Conservation (phyloP, 2,113 vertebrate species). For the Chlorocebus sabaeus region DNA sequence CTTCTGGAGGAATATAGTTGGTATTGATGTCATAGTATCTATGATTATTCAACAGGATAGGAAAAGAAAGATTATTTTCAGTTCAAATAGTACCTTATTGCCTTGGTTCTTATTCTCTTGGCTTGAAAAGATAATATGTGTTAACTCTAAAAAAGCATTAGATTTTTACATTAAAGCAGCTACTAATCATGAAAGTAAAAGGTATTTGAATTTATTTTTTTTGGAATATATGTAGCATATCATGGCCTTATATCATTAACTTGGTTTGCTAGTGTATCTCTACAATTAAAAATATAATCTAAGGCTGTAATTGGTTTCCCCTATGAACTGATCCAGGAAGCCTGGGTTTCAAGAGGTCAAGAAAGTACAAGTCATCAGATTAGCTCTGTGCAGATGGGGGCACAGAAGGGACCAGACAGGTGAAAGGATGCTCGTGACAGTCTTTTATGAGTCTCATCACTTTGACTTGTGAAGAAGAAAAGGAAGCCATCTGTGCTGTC, state of each 20-base stretch:
- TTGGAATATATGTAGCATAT: neutral
- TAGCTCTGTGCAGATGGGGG: constrained; percentile 25
- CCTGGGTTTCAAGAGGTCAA: constrained; percentile 4
- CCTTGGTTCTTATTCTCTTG: neutral
- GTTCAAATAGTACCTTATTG: neutral
- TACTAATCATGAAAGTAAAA: neutral
- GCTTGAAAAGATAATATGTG: neutral
- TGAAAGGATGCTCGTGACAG: constrained; percentile 17
- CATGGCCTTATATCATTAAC: neutral
- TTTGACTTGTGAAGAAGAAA: constrained; percentile 41
- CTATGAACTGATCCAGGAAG: neutral
- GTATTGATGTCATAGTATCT: neutral
- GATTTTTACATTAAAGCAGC: neutral
- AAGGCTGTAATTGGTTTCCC: neutral
- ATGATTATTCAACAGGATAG: neutral
- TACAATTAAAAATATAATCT: neutral
- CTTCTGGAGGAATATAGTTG: neutral
- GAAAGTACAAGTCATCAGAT: neutral
- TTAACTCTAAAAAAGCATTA: neutral
- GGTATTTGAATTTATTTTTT: neutral
- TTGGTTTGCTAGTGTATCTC: neutral
- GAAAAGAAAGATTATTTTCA: neutral
- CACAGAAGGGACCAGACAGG: constrained; percentile 42
- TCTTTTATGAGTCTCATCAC: constrained; percentile 12
- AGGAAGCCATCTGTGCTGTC: constrained; percentile 39